Conservation (phyloP, 2,113 vertebrate species). For the Xiphorhynchus elegans region DNA sequence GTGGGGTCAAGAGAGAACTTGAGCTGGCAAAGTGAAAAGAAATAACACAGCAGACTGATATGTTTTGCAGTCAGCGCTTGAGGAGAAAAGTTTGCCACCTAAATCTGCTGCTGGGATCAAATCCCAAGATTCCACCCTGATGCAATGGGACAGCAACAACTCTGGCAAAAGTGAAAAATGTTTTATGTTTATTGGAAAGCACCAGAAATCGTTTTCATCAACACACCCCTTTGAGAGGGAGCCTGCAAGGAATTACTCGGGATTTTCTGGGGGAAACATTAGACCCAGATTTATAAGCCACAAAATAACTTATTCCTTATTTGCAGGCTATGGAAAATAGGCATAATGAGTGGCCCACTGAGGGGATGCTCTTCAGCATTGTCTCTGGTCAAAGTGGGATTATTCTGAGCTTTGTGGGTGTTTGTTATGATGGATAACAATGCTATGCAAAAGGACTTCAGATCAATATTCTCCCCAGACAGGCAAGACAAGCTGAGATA, state of each 20-base stretch:
- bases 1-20: conserved; percentile 21
- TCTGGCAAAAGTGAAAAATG: background rate
- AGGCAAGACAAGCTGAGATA: background rate
- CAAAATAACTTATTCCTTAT: background rate
- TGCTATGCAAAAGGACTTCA: background rate
- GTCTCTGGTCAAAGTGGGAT: background rate
- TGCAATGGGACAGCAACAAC: conserved; percentile 20
- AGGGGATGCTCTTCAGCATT: background rate
- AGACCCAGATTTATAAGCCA: background rate
- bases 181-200: background rate
- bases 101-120: conserved; percentile 27
- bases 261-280: background rate
- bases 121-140: conserved; percentile 40
- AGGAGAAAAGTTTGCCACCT: background rate
- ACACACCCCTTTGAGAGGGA: background rate
- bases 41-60: background rate
- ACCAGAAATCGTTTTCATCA: background rate
- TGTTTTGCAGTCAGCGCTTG: background rate
- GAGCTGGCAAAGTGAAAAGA: background rate
- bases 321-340: background rate
- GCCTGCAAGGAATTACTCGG: background rate
- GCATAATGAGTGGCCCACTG: background rate
- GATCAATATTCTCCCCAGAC: background rate
- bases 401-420: background rate
- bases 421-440: background rate